Evolutionary conservation across 2,113 vertebrate genomes (phyloP).

Genomic region (Tenebrosternarchus preto): DNA sequence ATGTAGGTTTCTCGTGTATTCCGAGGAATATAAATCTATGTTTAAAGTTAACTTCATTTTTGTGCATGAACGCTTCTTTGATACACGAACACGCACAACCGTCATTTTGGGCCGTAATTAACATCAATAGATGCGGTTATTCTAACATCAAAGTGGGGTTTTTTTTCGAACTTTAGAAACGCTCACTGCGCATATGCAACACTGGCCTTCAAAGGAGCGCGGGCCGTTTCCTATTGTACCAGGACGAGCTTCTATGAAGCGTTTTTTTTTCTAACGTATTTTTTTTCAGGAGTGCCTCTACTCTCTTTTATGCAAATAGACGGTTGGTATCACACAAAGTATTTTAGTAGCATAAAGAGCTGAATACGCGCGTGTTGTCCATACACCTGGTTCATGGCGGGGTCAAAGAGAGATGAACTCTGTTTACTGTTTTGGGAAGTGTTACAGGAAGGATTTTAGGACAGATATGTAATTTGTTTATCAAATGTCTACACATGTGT

Average conservation of each 20-base stretch:
- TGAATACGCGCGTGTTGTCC: too few species aligned
- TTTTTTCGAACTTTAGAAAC: constrained; percentile 67
- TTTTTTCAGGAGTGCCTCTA: constrained; percentile 12
- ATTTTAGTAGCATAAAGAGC: background rate
- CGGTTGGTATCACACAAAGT: background rate
- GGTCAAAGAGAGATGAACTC: too few species aligned
- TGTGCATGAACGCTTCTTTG: constrained; percentile 18
- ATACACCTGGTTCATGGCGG: too few species aligned
- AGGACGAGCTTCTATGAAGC: constrained; percentile 66
- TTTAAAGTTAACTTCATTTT: constrained; percentile 35
- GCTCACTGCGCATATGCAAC: constrained; percentile 53
- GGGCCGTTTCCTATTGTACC: constrained; percentile 52
- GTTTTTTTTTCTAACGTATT: constrained; percentile 42
- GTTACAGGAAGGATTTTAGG: too few species aligned
- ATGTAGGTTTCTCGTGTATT: background rate
- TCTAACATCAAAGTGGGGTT: constrained; percentile 70
- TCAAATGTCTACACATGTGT: too few species aligned
- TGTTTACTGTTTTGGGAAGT: too few species aligned
- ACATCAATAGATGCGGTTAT: constrained; percentile 43
- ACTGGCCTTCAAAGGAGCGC: constrained; percentile 71
- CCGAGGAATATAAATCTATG: background rate
- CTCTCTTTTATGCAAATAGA: constrained; percentile 65
- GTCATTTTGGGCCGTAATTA: constrained; percentile 49
- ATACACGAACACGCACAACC: background rate
- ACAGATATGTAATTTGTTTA: too few species aligned